Percentiles rank a stretch among this genome's conserved stretches.
These are phyloP conservation scores for Lasioglossum malachurum DNA, from an alignment of 2,888 invertebrate species.

Conservation along the genomic window DNA sequence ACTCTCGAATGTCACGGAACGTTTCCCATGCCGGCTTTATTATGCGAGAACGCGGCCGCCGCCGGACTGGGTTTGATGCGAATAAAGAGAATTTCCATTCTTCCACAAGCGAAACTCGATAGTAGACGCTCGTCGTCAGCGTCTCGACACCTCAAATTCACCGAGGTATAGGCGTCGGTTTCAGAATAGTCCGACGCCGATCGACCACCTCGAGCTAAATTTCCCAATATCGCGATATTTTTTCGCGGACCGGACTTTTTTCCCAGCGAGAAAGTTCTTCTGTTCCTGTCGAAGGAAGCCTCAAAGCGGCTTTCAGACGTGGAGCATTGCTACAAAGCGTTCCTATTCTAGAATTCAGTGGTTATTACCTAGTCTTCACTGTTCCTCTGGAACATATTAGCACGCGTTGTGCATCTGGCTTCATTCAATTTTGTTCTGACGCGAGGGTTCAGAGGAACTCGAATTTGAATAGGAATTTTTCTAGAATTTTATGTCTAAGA, in stretches of 20 bases:
- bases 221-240: not conserved
- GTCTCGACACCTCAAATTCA: not conserved
- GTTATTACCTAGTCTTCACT: conserved; percentile 22
- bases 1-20: conserved; percentile 53
- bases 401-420: conserved; percentile 10
- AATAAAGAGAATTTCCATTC: conserved; percentile 29
- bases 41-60: conserved; percentile 42
- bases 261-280: not conserved
- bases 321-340: not conserved
- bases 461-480: too few species aligned
- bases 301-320: not conserved
- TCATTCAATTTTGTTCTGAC: not conserved
- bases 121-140: conserved; percentile 24
- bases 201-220: not conserved
- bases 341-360: conserved; percentile 10
- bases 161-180: not conserved
- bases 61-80: conserved; percentile 29
- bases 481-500: not conserved
- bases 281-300: not conserved
- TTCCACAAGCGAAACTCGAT: conserved; percentile 35
- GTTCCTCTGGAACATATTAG: not conserved
- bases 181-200: not conserved
- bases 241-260: not conserved
- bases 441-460: not conserved
- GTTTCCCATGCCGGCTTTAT: conserved; percentile 36